Evolutionary conservation across 2,113 vertebrate genomes (phyloP).

Genomic region (Barbus barbus): DNA sequence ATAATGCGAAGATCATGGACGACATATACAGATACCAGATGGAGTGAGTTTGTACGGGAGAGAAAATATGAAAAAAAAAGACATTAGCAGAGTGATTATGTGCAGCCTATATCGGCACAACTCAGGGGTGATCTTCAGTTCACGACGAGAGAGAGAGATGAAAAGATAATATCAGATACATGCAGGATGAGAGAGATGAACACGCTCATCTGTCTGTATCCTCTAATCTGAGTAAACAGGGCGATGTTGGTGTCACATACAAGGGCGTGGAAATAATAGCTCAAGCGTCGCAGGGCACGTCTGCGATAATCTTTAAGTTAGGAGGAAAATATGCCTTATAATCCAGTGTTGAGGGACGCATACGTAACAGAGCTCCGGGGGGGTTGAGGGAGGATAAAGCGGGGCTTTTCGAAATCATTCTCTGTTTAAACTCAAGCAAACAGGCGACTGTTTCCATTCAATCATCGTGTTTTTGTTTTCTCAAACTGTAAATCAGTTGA

Average conservation of each 20-base stretch:
- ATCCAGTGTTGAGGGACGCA: neutral
- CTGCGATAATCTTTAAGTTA: conserved; percentile 28
- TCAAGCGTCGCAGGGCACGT: neutral
- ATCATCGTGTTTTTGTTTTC: conserved; percentile 17
- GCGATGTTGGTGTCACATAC: conserved; percentile 28
- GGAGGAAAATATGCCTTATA: conserved; percentile 18
- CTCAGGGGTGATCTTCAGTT: conserved; percentile 48
- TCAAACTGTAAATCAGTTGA: conserved; percentile 19
- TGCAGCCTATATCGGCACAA: conserved; percentile 26
- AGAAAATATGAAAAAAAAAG: conserved; percentile 36
- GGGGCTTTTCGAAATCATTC: conserved; percentile 19
- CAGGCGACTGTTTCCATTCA: conserved; percentile 16
- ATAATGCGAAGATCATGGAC: conserved; percentile 35
- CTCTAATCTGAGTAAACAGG: conserved; percentile 50
- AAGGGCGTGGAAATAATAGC: conserved; percentile 38
- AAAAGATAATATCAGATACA: conserved; percentile 48
- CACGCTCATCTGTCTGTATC: conserved; percentile 40
- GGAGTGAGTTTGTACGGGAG: conserved; percentile 42
- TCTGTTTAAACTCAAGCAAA: conserved; percentile 24
- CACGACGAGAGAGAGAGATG: conserved; percentile 39
- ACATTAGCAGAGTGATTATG: conserved; percentile 39
- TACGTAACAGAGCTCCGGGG: conserved; percentile 6
- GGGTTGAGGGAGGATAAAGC: conserved; percentile 13
- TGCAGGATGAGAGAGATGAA: conserved; percentile 45
- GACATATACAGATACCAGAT: conserved; percentile 48